phyloP scores from a whole-genome alignment of 2,113 vertebrate genomes.

The Gnathonemus echidnorhynchus region DNA sequence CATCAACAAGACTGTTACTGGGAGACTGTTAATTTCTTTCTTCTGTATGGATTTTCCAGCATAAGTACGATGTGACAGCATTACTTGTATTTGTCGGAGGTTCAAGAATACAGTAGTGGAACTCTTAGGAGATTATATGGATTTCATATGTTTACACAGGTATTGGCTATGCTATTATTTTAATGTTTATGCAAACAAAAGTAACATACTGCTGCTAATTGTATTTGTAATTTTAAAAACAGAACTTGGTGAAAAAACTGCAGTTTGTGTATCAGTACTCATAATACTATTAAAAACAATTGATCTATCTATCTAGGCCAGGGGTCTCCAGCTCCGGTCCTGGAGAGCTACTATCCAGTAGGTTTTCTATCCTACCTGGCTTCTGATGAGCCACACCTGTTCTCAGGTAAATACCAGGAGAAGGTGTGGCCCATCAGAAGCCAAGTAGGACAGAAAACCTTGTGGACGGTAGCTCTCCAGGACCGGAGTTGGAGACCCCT shows the following conservation, averaged over 20 bases:
- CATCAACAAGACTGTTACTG: neutral
- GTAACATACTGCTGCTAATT: neutral
- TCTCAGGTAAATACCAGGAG: too few species aligned
- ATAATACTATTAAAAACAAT: too few species aligned
- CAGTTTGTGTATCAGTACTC: neutral
- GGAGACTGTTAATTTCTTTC: neutral
- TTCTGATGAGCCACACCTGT: too few species aligned
- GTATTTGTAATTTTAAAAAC: neutral
- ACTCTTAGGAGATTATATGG: neutral
- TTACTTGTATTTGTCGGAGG: neutral
- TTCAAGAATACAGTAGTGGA: neutral
- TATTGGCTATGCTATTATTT: neutral
- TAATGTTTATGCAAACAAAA: neutral
- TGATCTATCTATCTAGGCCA: too few species aligned
- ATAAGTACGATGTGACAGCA: neutral
- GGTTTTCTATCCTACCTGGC: too few species aligned
- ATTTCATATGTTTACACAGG: neutral
- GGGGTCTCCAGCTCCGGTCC: too few species aligned
- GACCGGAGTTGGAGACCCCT: too few species aligned
- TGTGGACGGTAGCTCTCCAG: too few species aligned
- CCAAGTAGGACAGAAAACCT: too few species aligned
- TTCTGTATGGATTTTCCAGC: neutral
- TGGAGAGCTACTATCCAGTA: too few species aligned
- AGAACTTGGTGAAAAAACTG: neutral
- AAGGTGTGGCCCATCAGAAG: too few species aligned